These are phyloP conservation scores for Kradibia gibbosae DNA, from an alignment of 1,140 invertebrate genomes.

Conservation along the genomic window DNA sequence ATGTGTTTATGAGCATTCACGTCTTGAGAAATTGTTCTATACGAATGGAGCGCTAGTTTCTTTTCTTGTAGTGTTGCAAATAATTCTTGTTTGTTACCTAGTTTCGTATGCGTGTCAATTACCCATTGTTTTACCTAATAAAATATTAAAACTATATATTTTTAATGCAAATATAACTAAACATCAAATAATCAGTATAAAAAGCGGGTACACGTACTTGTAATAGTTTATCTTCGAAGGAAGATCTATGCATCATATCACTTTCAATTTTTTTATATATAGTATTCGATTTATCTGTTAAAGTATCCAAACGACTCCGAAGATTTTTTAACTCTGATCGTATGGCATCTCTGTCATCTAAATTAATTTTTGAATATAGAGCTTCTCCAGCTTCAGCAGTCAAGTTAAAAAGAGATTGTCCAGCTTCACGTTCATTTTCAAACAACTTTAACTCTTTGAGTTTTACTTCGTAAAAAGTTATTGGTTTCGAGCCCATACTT, in stretches of 20 bases:
- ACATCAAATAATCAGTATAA: neutral
- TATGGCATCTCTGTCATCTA: slow-evolving; percentile 88
- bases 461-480: slow-evolving; percentile 79
- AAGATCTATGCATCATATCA: slow-evolving; percentile 88
- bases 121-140: slow-evolving; percentile 87
- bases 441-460: slow-evolving; percentile 84
- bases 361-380: slow-evolving; percentile 88
- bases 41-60: slow-evolving; percentile 85
- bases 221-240: slow-evolving; percentile 90
- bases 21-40: slow-evolving; percentile 85
- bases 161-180: neutral
- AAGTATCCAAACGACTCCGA: slow-evolving; percentile 86
- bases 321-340: slow-evolving; percentile 86
- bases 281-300: slow-evolving; percentile 87
- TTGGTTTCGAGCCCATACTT: slow-evolving; percentile 77
- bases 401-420: slow-evolving; percentile 83
- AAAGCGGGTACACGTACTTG: slow-evolving; percentile 71
- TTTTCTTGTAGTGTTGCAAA: slow-evolving; percentile 87
- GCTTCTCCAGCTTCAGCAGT: slow-evolving; percentile 90
- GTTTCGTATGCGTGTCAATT: slow-evolving; percentile 80
- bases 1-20: slow-evolving; percentile 85
- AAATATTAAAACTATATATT: neutral
- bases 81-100: slow-evolving; percentile 79
- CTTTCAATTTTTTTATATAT: slow-evolving; percentile 90
- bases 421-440: slow-evolving; percentile 83